A percentile compares a stretch with the other conserved stretches of the same genome.
These are phyloP conservation scores for Dastarcus helophoroides DNA, from an alignment of 2,888 invertebrate species.

Conservation along the genomic window DNA sequence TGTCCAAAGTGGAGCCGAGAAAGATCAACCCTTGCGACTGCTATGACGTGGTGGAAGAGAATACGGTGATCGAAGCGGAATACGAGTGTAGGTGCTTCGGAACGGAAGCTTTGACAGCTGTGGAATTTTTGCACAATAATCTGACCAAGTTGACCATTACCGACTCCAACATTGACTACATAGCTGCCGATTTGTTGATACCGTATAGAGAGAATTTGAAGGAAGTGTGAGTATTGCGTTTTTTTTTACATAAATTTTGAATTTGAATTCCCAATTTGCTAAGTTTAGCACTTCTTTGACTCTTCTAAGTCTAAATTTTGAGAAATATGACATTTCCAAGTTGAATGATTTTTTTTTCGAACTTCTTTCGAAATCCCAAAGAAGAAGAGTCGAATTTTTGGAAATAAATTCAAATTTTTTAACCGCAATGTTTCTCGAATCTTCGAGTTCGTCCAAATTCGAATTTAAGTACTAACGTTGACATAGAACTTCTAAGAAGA, in stretches of 20 bases:
- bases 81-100: slow-evolving; percentile 30
- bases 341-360: too few relatives aligned
- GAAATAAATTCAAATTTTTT: too few relatives aligned
- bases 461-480: too few relatives aligned
- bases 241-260: background rate
- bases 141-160: slow-evolving; percentile 30
- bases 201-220: slow-evolving; percentile 29
- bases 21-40: slow-evolving; percentile 20
- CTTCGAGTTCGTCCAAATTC: too few relatives aligned
- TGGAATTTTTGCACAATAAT: slow-evolving; percentile 24
- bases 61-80: slow-evolving; percentile 19
- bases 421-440: too few relatives aligned
- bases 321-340: too few relatives aligned
- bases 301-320: background rate
- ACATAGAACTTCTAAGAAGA: too few relatives aligned
- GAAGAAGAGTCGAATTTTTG: too few relatives aligned
- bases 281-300: slow-evolving; percentile 1
- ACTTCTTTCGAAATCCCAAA: too few relatives aligned
- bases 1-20: slow-evolving; percentile 9
- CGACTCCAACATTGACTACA: slow-evolving; percentile 27
- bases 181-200: slow-evolving; percentile 27
- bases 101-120: slow-evolving; percentile 19
- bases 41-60: slow-evolving; percentile 22
- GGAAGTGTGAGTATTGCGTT: slow-evolving; percentile 32
- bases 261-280: background rate